Percentiles rank a stretch among this genome's conserved stretches.
phyloP scores from a whole-genome alignment of 1,140 invertebrate genomes.

The Caerostris darwini region DNA sequence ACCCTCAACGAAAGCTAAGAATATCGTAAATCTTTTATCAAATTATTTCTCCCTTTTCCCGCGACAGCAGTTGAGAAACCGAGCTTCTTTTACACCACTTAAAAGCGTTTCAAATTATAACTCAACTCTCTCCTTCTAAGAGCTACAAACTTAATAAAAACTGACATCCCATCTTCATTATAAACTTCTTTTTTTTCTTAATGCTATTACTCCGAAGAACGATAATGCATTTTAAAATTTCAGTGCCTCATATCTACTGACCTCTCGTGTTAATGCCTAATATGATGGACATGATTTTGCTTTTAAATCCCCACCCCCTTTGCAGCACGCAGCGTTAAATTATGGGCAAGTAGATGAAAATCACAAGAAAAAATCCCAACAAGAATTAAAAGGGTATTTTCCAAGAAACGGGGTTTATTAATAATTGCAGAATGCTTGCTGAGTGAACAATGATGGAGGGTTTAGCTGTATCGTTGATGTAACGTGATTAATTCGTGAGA shows the following conservation, averaged over 20 bases:
- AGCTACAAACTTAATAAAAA: constrained; percentile 18
- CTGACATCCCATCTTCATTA: background rate
- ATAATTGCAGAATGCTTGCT: background rate
- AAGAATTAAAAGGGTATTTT: background rate
- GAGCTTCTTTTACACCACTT: background rate
- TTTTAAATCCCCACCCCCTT: constrained; percentile 16
- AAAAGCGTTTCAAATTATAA: background rate
- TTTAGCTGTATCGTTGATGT: background rate
- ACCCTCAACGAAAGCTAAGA: background rate
- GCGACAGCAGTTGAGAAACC: background rate
- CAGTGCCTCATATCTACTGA: background rate
- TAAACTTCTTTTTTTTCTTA: background rate
- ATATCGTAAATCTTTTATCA: background rate
- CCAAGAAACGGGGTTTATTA: background rate
- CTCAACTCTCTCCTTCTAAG: background rate
- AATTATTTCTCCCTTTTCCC: background rate
- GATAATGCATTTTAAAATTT: constrained; percentile 23
- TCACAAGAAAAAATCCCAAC: background rate
- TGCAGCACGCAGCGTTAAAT: background rate
- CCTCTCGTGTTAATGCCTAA: background rate
- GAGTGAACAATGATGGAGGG: background rate
- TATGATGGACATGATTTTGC: constrained; percentile 23
- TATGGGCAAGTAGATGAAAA: background rate
- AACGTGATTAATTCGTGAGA: background rate
- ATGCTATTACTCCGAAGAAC: background rate